Conservation (phyloP, 2,797 vertebrate species). For the Lithobates pipiens region DNA sequence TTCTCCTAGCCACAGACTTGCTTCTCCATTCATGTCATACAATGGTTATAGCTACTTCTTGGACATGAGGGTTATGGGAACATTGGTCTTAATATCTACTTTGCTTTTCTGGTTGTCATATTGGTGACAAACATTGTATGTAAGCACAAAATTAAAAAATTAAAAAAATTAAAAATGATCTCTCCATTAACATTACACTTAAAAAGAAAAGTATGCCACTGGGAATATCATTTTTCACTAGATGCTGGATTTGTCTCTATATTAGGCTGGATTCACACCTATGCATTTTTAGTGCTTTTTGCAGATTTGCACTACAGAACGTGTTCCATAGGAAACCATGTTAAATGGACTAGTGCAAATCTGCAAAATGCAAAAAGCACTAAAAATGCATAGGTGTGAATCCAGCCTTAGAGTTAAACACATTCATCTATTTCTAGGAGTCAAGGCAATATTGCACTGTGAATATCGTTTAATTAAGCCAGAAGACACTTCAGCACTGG, state of each 20-base stretch:
- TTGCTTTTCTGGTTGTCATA: conserved; percentile 22
- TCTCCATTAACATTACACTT: not conserved
- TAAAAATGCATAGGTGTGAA: too few relatives aligned
- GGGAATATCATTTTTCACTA: conserved; percentile 6
- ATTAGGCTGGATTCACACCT: too few relatives aligned
- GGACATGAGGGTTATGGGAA: conserved; percentile 25
- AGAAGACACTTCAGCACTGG: too few relatives aligned
- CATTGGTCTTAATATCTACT: conserved; percentile 25
- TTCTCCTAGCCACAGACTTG: conserved; percentile 37
- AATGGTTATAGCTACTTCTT: conserved; percentile 4
- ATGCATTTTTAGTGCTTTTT: too few relatives aligned
- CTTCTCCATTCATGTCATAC: conserved; percentile 20
- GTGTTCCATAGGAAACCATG: too few relatives aligned
- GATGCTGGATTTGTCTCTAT: conserved; percentile 13
- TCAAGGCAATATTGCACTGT: too few relatives aligned
- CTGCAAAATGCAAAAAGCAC: too few relatives aligned
- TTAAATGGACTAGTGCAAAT: too few relatives aligned
- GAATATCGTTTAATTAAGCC: too few relatives aligned
- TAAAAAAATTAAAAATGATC: not conserved
- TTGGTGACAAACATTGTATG: conserved; percentile 17
- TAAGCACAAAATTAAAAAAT: conserved; percentile 17
- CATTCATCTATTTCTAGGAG: too few relatives aligned
- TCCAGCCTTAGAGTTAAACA: too few relatives aligned
- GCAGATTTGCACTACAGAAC: too few relatives aligned
- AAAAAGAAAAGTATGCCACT: not conserved